Evolutionary conservation across 2,888 invertebrate genomes (phyloP).

Genomic region (Thereva unica): DNA sequence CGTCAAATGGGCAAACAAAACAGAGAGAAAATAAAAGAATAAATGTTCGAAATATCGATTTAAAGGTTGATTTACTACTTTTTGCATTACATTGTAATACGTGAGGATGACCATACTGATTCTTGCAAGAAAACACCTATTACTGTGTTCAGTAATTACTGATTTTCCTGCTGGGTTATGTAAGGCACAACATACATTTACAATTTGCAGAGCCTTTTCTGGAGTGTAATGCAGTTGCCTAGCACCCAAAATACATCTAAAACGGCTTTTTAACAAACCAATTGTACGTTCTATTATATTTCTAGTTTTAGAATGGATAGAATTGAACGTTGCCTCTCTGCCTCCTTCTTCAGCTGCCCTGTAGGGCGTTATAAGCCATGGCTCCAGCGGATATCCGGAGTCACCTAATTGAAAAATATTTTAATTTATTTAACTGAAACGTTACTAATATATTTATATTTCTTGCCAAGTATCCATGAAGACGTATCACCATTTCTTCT

Average conservation of each 20-base stretch:
- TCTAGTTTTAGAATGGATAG: not conserved
- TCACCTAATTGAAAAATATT: not conserved
- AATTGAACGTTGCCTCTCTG: not conserved
- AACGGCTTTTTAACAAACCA: not conserved
- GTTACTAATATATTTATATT: not conserved
- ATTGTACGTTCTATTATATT: not conserved
- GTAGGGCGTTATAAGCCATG: slow-evolving; percentile 1
- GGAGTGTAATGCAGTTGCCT: not conserved
- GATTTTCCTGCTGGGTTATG: slow-evolving; percentile 2
- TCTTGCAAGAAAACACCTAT: too few relatives aligned
- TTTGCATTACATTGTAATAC: too few relatives aligned
- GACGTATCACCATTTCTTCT: not conserved
- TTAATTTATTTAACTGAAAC: not conserved
- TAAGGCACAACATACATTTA: slow-evolving; percentile 5
- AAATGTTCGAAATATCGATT: too few relatives aligned
- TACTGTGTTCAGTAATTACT: too few relatives aligned
- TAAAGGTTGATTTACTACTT: too few relatives aligned
- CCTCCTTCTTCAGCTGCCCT: not conserved
- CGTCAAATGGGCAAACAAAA: too few relatives aligned
- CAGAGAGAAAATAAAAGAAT: too few relatives aligned
- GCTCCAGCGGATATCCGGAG: slow-evolving; percentile 7
- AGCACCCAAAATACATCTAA: too few relatives aligned
- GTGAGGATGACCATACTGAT: too few relatives aligned
- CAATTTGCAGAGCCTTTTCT: not conserved
- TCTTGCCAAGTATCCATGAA: slow-evolving; percentile 4